Evolutionary conservation across 2,888 invertebrate genomes (phyloP).

Genomic region (Acanthosepion esculentum): DNA sequence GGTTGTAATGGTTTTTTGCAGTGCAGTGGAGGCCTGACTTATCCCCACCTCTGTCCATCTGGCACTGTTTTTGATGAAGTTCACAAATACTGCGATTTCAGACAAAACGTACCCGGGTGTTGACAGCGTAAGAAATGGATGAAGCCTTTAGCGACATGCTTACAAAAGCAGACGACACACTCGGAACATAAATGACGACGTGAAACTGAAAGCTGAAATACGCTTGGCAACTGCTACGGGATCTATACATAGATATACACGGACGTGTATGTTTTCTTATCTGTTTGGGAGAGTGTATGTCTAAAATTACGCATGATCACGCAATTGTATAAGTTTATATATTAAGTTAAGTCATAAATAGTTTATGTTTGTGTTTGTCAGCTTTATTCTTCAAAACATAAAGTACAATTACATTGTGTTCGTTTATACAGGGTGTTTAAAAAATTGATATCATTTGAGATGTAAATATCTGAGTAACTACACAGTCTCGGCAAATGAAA

Average conservation of each 20-base stretch:
- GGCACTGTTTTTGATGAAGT: neutral
- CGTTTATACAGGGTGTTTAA: too few relatives aligned
- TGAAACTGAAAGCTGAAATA: neutral
- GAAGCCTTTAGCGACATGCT: neutral
- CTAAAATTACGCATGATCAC: neutral
- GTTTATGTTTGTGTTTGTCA: too few relatives aligned
- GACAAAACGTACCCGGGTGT: neutral
- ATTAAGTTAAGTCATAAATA: neutral
- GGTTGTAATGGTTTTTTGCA: neutral
- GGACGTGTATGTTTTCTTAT: neutral
- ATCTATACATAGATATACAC: too few relatives aligned
- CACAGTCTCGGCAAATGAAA: neutral
- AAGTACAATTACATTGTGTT: too few relatives aligned
- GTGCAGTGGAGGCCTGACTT: neutral
- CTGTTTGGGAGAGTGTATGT: neutral
- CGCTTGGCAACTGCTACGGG: too few relatives aligned
- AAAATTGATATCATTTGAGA: too few relatives aligned
- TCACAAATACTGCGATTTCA: constrained; percentile 35
- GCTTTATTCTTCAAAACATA: too few relatives aligned
- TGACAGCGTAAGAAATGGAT: neutral
- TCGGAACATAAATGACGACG: neutral
- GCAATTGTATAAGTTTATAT: neutral
- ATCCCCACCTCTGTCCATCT: neutral
- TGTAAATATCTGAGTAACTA: neutral
- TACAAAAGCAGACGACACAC: neutral